phyloP scores from a whole-genome alignment of 2,888 invertebrate genomes.

The Ptilodon capucinus region DNA sequence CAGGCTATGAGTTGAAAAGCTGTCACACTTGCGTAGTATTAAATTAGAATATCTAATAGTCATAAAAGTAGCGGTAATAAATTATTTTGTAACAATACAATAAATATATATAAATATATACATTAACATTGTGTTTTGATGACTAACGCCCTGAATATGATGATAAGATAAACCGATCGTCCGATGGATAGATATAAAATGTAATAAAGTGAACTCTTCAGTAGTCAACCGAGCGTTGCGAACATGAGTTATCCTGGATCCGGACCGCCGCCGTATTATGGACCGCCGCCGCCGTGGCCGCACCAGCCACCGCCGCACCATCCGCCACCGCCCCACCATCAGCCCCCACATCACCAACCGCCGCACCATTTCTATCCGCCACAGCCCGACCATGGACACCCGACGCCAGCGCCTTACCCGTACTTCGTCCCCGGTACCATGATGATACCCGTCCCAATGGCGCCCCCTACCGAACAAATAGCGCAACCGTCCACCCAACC shows the following conservation, averaged over 20 bases:
- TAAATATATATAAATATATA: slow-evolving; percentile 22
- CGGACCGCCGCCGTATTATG: slow-evolving; percentile 49
- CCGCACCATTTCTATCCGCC: slow-evolving; percentile 6
- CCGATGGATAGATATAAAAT: slow-evolving; percentile 27
- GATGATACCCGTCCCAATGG: slow-evolving; percentile 61
- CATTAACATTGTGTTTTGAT: slow-evolving; percentile 20
- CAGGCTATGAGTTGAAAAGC: background rate
- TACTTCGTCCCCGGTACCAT: slow-evolving; percentile 66
- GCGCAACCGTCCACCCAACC: slow-evolving; percentile 36
- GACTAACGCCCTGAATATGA: background rate
- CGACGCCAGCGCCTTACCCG: slow-evolving; percentile 42
- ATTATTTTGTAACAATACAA: slow-evolving; percentile 32
- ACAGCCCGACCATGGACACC: slow-evolving; percentile 11
- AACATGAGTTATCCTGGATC: slow-evolving; percentile 59
- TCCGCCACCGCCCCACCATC: slow-evolving; percentile 5
- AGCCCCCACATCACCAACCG: background rate
- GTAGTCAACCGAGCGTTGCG: slow-evolving; percentile 15
- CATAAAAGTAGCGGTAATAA: slow-evolving; percentile 25
- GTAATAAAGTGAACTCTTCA: slow-evolving; percentile 4
- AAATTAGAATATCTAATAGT: slow-evolving; percentile 3
- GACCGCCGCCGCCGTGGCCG: slow-evolving; percentile 39
- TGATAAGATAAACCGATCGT: slow-evolving; percentile 38
- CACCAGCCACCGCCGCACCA: slow-evolving; percentile 1
- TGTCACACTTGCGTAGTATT: background rate
- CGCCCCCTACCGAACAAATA: slow-evolving; percentile 21